Percentiles rank a stretch among this genome's conserved stretches.
Evolutionary conservation across 2,797 vertebrate species (phyloP).

Genomic region (Vireo griseus): DNA sequence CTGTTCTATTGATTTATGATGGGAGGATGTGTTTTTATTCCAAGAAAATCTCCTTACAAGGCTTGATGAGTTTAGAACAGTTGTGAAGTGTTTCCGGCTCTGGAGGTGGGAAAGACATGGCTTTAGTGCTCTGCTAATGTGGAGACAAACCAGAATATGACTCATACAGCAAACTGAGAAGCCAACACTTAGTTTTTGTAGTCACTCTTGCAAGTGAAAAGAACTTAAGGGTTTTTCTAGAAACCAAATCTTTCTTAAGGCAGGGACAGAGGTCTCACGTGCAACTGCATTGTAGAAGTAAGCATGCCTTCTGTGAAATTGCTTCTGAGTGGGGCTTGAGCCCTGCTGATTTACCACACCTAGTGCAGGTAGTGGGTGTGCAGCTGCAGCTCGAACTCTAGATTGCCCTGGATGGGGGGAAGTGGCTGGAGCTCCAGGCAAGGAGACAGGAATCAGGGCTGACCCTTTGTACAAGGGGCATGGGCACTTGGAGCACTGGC

Average conservation of each 20-base stretch:
- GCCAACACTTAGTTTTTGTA: neutral
- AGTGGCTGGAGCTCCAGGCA: neutral
- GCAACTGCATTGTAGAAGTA: neutral
- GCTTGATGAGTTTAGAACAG: neutral
- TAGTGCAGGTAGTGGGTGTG: neutral
- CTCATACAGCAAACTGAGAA: neutral
- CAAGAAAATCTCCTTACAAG: neutral
- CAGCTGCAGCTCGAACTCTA: neutral
- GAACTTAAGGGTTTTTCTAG: neutral
- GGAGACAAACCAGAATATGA: neutral
- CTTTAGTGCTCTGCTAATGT: neutral
- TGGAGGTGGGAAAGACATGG: rapidly evolving
- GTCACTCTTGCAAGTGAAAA: neutral
- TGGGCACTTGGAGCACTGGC: neutral
- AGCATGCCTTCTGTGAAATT: neutral
- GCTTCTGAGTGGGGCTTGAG: neutral
- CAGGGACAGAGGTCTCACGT: neutral
- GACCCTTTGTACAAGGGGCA: rapidly evolving
- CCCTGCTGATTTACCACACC: neutral
- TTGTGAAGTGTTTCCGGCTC: neutral
- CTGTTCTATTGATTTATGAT: neutral
- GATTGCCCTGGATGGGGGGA: neutral
- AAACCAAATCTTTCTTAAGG: neutral
- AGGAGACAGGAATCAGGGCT: rapidly evolving
- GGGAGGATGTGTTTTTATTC: neutral